phyloP scores from a whole-genome alignment of 1,140 invertebrate genomes.

The Vollenhovia emeryi region DNA sequence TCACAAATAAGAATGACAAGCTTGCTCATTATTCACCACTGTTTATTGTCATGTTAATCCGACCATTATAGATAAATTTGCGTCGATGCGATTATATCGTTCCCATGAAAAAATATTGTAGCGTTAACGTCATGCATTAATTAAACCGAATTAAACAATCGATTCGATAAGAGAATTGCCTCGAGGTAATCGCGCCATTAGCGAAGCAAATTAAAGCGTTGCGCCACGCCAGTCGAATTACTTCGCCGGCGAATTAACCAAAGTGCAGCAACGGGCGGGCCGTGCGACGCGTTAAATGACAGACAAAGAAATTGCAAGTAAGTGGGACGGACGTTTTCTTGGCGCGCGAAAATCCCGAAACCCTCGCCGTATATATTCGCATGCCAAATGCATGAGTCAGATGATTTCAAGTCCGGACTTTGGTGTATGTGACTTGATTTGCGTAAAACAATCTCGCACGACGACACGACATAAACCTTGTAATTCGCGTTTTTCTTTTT shows the following conservation, averaged over 20 bases:
- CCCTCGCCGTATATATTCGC: conserved; percentile 52
- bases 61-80: not conserved
- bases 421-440: conserved; percentile 63
- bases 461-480: not conserved
- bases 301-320: conserved; percentile 38
- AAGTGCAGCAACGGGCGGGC: not conserved
- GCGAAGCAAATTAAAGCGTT: conserved; percentile 26
- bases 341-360: conserved; percentile 59
- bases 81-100: not conserved
- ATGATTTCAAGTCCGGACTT: conserved; percentile 25
- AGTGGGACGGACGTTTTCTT: conserved; percentile 36
- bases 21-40: not conserved
- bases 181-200: conserved; percentile 5
- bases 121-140: not conserved
- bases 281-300: conserved; percentile 20
- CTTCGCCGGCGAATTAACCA: not conserved
- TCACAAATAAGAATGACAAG: not conserved
- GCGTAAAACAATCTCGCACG: conserved; percentile 51
- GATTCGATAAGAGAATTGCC: not conserved
- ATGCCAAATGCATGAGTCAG: conserved; percentile 68
- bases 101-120: not conserved
- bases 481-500: not conserved
- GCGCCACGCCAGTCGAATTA: conserved; percentile 21
- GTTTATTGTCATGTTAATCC: conserved; percentile 15
- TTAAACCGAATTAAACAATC: not conserved